Evolutionary conservation across 2,797 vertebrate genomes (phyloP), one percentile per base, ranked within the genome.

Genomic region (Poecilia picta): DNA sequence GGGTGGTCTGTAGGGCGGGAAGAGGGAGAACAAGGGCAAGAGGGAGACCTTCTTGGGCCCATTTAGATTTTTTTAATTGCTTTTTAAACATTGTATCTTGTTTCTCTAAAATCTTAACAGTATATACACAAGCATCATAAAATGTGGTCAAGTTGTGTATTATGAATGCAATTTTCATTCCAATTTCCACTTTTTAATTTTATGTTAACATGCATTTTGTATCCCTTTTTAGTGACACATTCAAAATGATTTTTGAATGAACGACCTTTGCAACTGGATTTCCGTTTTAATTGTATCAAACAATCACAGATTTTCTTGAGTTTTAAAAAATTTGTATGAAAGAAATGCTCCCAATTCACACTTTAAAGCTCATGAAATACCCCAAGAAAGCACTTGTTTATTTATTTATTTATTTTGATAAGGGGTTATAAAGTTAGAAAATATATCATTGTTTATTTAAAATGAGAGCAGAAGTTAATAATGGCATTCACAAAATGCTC

Each of bases 1-100:
- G 86, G 87, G 92, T 90, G 93, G 90, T 88, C 92, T 31, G 43
- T 31, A 80, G 71, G 76, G 71, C 74, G 51, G 82, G 76, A 78
- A 81, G 33, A 36, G 71, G 57, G 74, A 31, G 31, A 53, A 43
- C 20, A 70, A 64, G 77, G 59, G 59, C 15, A 74, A 75, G 31
- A 33, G 59, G 39, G 23, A 79, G 36, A 64, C 33, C 33, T 25
- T 43, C 8, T 8, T 68, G 20, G 36, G 8, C 12, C 64, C 64
- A 41, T 68, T 68, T 68, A 25, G 4, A 39, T 8, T 66, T 66
- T 28, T 51, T 20, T 8, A 8, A 23, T 23, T 12, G 49, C 49
- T 51, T 64, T 64, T 36, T 64, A 36, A 13, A 36, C 25, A 12
- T 25, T 23, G 41, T 12, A 13, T 68, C 39, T 43, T 41, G 7